Evolutionary conservation across 2,888 invertebrate species (phyloP), one percentile per base, ranked within the genome.

Genomic region (Ectropis crepuscularia): DNA sequence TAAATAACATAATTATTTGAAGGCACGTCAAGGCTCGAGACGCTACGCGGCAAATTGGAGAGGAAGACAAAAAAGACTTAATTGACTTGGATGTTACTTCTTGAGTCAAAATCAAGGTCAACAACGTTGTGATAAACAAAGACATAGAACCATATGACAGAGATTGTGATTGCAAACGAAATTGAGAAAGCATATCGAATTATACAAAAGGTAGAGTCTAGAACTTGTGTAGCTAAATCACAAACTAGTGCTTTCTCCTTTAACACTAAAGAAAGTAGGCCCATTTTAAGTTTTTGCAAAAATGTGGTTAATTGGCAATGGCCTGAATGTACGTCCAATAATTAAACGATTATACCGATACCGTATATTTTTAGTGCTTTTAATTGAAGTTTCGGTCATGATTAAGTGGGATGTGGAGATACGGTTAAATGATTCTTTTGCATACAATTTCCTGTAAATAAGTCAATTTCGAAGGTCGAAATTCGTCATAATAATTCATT

Each of bases 61-160:
- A 71, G 70, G 64, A 57, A 69, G 48, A 68, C 65, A 69, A 72
- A 72, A 72, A 72, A 69, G 47, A 49, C 57, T 70, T 72, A 72
- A 72, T 72, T 72, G 70, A 48, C 65, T 70, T 70, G 65, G 66
- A 70, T 63, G 69, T 68, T 65, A 66, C 70, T 63, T 64, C 69
- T 61, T 53, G 58, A 63, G 48, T 41, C 10, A 63, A 48, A 66
- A 63, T 69, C 70, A 72, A 72, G 72, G 70, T 65, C 63, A 48
- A 60, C 54, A 51, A 60, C 37, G 63, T 63, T 63, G 61, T 64
- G 49, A 67, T 65, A 63, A 64, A 66, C 61, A 57, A 61, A 68
- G 58, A 38, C 62, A 60, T 65, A 61, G 63, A 67, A 58, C 58
- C 61, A n/a, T 51, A 54, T 54, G 45, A 48, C 48, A 51, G 50